phyloP scores from a whole-genome alignment of 2,113 vertebrate species.

The Felis chaus region DNA sequence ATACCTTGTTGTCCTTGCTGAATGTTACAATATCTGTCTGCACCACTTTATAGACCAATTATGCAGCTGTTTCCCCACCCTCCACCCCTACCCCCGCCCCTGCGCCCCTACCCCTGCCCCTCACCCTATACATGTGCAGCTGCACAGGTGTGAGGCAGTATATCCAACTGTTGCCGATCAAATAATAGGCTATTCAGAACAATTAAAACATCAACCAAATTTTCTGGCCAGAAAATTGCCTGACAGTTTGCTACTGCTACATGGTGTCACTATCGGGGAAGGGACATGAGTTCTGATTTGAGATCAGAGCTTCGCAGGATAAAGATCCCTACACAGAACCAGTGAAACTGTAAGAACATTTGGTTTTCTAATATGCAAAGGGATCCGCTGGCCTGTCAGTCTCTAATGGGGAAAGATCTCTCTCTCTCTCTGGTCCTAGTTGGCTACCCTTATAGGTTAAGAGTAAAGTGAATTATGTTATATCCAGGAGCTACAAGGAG shows the following conservation, averaged over 20 bases:
- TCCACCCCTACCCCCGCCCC: too few species aligned
- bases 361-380: neutral
- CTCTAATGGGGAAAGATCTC: neutral
- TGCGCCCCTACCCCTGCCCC: too few species aligned
- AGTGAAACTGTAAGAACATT: neutral
- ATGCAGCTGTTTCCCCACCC: neutral
- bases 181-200: neutral
- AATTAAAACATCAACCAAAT: neutral
- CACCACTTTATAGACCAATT: neutral
- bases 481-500: neutral
- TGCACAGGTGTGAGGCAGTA: neutral
- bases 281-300: neutral
- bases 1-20: neutral
- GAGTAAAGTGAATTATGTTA: neutral
- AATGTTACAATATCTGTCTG: neutral
- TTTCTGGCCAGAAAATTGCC: neutral
- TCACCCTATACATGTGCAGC: neutral
- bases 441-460: neutral
- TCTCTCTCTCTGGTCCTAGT: neutral
- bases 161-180: neutral
- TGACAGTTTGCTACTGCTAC: neutral
- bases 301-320: neutral
- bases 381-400: neutral
- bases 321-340: neutral
- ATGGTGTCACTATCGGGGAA: neutral